Percentiles rank a stretch among this genome's conserved stretches.
Evolutionary conservation across 2,888 invertebrate species (phyloP).

Genomic region (Aethes cnicana): DNA sequence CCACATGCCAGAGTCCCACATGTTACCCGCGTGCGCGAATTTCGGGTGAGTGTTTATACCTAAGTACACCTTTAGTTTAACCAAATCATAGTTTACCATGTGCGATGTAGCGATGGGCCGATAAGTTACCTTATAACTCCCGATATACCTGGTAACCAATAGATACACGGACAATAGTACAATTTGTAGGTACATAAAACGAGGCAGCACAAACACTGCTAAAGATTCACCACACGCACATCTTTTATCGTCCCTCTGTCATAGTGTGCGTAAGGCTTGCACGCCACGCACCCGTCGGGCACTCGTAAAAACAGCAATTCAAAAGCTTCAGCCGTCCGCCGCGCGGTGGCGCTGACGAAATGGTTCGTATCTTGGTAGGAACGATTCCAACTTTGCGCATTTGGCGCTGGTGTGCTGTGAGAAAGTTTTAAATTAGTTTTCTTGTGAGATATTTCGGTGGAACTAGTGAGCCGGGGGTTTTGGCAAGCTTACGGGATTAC

Average conservation of each 20-base stretch:
- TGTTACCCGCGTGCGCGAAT: slow-evolving; percentile 47
- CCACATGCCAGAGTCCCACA: too few species aligned
- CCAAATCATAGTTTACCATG: slow-evolving; percentile 21
- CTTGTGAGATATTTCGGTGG: slow-evolving; percentile 48
- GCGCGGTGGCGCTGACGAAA: slow-evolving; percentile 71
- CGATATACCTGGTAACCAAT: slow-evolving; percentile 69
- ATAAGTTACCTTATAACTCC: slow-evolving; percentile 47
- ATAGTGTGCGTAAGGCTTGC: slow-evolving; percentile 65
- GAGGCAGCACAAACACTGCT: slow-evolving; percentile 62
- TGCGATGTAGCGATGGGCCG: slow-evolving; percentile 29
- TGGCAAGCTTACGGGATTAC: slow-evolving; percentile 14
- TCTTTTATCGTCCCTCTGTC: slow-evolving; percentile 49
- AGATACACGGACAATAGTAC: slow-evolving; percentile 50
- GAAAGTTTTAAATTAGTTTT: slow-evolving; percentile 61
- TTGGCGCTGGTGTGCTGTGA: slow-evolving; percentile 65
- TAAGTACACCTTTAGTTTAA: too few species aligned
- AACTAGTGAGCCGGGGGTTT: slow-evolving; percentile 18
- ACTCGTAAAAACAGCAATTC: slow-evolving; percentile 69
- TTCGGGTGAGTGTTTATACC: slow-evolving; percentile 68
- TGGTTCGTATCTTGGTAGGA: slow-evolving; percentile 58
- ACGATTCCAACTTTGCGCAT: slow-evolving; percentile 47
- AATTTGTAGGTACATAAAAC: slow-evolving; percentile 66
- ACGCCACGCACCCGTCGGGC: slow-evolving; percentile 64
- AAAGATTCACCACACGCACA: slow-evolving; percentile 67
- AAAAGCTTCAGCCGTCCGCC: slow-evolving; percentile 78